Evolutionary conservation across 2,888 invertebrate genomes (phyloP).

Genomic region (Chrysolina oricalcia): DNA sequence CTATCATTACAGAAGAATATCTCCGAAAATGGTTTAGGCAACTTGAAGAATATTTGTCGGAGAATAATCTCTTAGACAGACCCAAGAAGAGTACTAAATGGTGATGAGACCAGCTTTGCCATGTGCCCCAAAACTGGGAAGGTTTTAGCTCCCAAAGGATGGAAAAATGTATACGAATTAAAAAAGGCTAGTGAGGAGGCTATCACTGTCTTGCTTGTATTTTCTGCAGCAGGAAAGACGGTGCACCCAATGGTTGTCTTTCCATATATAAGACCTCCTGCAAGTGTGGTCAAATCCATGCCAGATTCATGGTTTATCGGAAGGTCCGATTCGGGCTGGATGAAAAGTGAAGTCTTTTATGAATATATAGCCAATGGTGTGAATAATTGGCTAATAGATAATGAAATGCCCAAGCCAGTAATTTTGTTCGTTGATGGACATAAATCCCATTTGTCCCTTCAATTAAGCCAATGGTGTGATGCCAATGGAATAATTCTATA

Average conservation of each 20-base stretch:
- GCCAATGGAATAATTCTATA: conserved; percentile 57
- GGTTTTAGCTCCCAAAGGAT: conserved; percentile 54
- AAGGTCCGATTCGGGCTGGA: conserved; percentile 58
- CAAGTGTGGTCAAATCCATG: conserved; percentile 44
- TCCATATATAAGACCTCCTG: conserved; percentile 49
- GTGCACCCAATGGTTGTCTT: conserved; percentile 45
- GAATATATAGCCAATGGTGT: conserved; percentile 39
- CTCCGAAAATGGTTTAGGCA: conserved; percentile 57
- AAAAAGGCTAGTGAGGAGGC: conserved; percentile 52
- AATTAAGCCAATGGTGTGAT: conserved; percentile 54
- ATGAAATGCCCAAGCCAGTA: conserved; percentile 48
- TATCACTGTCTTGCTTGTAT: conserved; percentile 59
- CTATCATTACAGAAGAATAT: conserved; percentile 55
- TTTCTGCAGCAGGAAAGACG: conserved; percentile 54
- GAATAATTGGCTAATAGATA: conserved; percentile 26
- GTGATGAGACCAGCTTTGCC: conserved; percentile 56
- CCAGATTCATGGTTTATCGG: conserved; percentile 52
- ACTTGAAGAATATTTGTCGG: conserved; percentile 49
- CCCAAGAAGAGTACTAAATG: conserved; percentile 49
- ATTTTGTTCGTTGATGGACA: conserved; percentile 61
- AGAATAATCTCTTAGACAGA: conserved; percentile 41
- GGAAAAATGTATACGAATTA: conserved; percentile 57
- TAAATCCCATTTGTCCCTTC: conserved; percentile 55
- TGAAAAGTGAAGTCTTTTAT: conserved; percentile 45
- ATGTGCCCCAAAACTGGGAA: conserved; percentile 53